phyloP scores from a whole-genome alignment of 2,888 invertebrate genomes.

The Tenthredo distinguenda region DNA sequence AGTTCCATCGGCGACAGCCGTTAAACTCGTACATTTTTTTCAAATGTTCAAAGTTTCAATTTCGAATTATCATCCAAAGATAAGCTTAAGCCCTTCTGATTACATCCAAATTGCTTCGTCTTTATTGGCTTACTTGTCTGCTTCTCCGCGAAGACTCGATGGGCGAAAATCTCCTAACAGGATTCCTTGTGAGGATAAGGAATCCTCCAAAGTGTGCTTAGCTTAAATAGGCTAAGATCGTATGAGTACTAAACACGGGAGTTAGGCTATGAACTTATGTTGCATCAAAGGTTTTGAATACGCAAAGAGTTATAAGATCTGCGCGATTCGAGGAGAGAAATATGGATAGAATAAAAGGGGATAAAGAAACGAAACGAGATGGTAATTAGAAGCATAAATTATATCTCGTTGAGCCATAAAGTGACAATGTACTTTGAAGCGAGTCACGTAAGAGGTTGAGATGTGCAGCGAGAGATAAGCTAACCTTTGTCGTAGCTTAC shows the following conservation, averaged over 20 bases:
- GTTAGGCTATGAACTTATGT: neutral
- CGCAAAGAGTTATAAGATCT: neutral
- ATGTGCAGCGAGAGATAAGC: constrained; percentile 73
- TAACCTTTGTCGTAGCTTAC: constrained; percentile 77
- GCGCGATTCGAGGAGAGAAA: constrained; percentile 28
- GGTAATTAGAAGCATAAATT: constrained; percentile 52
- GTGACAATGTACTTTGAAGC: constrained; percentile 57
- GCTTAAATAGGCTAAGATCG: neutral
- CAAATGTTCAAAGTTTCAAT: neutral
- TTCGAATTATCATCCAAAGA: neutral
- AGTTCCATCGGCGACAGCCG: constrained; percentile 4
- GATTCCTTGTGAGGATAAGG: constrained; percentile 6
- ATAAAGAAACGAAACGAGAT: constrained; percentile 42
- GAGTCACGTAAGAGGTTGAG: constrained; percentile 74
- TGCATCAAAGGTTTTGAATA: neutral
- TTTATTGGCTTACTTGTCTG: neutral
- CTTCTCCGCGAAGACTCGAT: neutral
- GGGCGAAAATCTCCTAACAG: constrained; percentile 18
- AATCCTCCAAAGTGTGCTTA: constrained; percentile 5
- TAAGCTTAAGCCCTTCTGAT: neutral
- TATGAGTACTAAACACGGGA: neutral
- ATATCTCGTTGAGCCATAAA: constrained; percentile 54
- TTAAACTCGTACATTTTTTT: neutral
- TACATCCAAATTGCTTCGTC: neutral
- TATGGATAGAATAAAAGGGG: constrained; percentile 8